Percentiles rank a stretch among this genome's conserved stretches.
These are phyloP conservation scores for Mustela lutreola DNA, from an alignment of 2,113 vertebrate species.

Conservation along the genomic window DNA sequence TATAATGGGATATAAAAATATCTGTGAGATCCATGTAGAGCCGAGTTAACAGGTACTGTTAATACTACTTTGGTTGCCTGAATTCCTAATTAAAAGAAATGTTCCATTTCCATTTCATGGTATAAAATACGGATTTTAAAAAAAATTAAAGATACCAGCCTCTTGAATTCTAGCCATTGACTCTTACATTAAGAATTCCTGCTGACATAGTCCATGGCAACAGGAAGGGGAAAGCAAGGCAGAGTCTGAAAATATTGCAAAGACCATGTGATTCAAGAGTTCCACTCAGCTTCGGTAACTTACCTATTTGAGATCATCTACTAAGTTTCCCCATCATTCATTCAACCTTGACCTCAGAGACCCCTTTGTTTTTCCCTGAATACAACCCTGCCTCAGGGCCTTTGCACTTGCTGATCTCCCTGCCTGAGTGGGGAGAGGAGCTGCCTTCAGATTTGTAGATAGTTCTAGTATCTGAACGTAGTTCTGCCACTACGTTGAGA, in stretches of 20 bases:
- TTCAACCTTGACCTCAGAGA: constrained; percentile 13
- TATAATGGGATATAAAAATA: constrained; percentile 27
- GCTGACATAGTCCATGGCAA: not conserved
- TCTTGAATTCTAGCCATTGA: not conserved
- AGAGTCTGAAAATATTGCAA: not conserved
- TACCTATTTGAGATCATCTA: not conserved
- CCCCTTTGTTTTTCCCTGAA: not conserved
- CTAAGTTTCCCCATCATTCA: not conserved
- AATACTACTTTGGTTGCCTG: not conserved
- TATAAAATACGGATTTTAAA: not conserved
- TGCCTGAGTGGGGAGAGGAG: not conserved
- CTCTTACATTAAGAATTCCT: not conserved
- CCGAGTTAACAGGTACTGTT: not conserved
- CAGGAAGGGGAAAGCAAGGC: constrained; percentile 10
- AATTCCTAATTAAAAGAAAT: constrained; percentile 32
- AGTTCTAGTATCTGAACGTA: not conserved
- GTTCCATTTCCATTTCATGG: not conserved
- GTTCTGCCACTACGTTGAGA: not conserved
- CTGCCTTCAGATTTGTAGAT: not conserved
- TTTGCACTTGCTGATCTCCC: constrained; percentile 5
- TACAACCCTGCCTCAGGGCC: not conserved
- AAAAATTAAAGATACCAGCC: not conserved
- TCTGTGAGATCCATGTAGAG: not conserved
- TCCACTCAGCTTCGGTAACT: not conserved
- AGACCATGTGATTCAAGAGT: not conserved